A percentile compares a stretch with the other conserved stretches of the same genome.
These are phyloP conservation scores for Drosophila emarginata DNA, from an alignment of 2,888 invertebrate species.

Conservation along the genomic window DNA sequence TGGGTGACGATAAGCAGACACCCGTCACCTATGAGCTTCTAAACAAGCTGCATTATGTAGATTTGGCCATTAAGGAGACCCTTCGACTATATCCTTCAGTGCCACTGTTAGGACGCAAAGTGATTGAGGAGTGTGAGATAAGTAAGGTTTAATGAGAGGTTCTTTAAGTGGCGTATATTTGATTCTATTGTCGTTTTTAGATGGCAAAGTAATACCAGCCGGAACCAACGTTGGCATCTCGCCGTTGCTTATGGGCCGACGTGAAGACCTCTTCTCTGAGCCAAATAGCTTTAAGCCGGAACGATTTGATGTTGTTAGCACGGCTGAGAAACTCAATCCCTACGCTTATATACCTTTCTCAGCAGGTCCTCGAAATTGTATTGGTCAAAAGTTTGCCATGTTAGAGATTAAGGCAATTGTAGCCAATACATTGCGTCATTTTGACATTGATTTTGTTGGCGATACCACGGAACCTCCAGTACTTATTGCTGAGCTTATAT, in stretches of 20 bases:
- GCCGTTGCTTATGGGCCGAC: conserved; percentile 77
- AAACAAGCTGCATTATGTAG: conserved; percentile 79
- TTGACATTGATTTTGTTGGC: conserved; percentile 73
- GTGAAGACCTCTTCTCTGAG: conserved; percentile 76
- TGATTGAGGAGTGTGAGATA: conserved; percentile 79
- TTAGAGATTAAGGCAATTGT: conserved; percentile 81
- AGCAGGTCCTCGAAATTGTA: conserved; percentile 82
- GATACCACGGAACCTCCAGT: conserved; percentile 65
- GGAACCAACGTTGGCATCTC: conserved; percentile 81
- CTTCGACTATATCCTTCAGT: conserved; percentile 81
- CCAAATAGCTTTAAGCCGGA: conserved; percentile 80
- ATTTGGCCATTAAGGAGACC: conserved; percentile 81
- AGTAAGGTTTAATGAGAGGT: conserved; percentile 62
- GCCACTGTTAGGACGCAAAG: conserved; percentile 79
- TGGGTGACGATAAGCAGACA: conserved; percentile 79
- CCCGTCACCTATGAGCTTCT: conserved; percentile 78
- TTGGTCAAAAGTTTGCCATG: conserved; percentile 82
- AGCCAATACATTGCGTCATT: conserved; percentile 79
- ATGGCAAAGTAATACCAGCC: conserved; percentile 81
- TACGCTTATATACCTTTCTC: conserved; percentile 82
- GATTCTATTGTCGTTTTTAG: conserved; percentile 47
- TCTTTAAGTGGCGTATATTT: not conserved
- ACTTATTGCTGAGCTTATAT: conserved; percentile 79
- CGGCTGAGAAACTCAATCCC: conserved; percentile 78
- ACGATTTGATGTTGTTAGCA: conserved; percentile 79